phyloP scores from a whole-genome alignment of 2,113 vertebrate genomes.

The Acrocephalus arundinaceus region DNA sequence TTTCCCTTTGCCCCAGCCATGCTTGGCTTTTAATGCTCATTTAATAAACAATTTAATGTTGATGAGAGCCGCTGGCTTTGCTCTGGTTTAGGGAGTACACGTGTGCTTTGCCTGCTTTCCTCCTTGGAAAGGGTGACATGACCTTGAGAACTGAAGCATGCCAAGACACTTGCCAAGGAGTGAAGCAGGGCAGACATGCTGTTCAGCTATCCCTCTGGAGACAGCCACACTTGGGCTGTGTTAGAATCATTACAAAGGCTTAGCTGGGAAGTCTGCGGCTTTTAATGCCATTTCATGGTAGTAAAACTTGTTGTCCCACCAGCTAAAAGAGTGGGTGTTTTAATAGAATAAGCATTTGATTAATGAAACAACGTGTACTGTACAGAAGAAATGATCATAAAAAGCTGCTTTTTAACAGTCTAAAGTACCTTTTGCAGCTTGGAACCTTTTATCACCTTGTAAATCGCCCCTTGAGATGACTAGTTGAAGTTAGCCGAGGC shows the following conservation, averaged over 20 bases:
- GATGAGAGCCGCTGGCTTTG: neutral
- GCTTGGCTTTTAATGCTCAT: neutral
- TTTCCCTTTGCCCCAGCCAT: neutral
- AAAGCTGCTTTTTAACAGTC: constrained; percentile 66
- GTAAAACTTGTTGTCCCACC: constrained; percentile 64
- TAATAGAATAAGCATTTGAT: constrained; percentile 75
- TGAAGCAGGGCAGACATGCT: neutral
- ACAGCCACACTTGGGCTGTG: constrained; percentile 38
- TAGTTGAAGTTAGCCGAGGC: constrained; percentile 53
- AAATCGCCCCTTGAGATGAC: constrained; percentile 72
- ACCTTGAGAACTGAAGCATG: neutral
- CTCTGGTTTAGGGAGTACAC: neutral
- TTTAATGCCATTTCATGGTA: constrained; percentile 68
- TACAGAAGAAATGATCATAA: constrained; percentile 69
- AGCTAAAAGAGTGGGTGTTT: constrained; percentile 56
- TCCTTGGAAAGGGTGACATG: neutral
- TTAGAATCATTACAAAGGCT: constrained; percentile 56
- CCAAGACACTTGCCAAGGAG: neutral
- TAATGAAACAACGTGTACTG: constrained; percentile 69
- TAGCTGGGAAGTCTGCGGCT: constrained; percentile 50
- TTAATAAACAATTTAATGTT: neutral
- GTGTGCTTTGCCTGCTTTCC: neutral
- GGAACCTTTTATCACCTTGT: constrained; percentile 75
- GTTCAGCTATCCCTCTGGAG: neutral
- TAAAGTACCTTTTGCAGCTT: constrained; percentile 72